A percentile compares a stretch with the other conserved stretches of the same genome.
Conservation (phyloP, 2,113 vertebrate species). For the Boulengeromyrus knoepffleri region DNA sequence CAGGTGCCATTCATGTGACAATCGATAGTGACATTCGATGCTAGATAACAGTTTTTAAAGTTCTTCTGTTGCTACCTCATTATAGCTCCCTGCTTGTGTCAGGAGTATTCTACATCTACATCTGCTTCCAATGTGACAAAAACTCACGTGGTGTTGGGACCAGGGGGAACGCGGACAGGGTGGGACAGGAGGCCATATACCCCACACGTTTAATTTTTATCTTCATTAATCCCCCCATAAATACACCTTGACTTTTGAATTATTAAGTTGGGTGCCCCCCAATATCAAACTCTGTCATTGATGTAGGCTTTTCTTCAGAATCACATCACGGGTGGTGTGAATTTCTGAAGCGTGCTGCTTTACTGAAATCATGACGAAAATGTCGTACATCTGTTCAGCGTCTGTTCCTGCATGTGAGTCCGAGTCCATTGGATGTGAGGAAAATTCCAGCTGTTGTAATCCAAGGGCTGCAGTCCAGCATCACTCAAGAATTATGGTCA, state of each 20-base stretch:
- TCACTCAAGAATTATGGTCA: background rate
- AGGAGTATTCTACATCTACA: background rate
- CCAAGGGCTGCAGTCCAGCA: background rate
- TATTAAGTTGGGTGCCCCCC: background rate
- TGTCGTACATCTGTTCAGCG: background rate
- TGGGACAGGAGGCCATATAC: background rate
- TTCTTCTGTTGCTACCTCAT: background rate
- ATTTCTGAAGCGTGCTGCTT: background rate
- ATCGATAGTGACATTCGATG: background rate
- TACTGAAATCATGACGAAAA: background rate
- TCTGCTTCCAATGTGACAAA: background rate
- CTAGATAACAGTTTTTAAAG: background rate
- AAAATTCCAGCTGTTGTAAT: background rate
- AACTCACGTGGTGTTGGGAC: background rate
- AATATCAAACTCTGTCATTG: background rate
- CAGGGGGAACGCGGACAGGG: background rate
- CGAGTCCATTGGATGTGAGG: background rate
- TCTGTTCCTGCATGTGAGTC: background rate
- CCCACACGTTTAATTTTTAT: background rate
- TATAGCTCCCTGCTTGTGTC: background rate
- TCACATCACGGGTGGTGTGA: background rate
- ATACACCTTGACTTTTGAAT: background rate
- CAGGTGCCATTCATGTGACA: background rate
- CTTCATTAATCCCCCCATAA: background rate
- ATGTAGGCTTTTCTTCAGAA: background rate